phyloP scores from a whole-genome alignment of 2,888 invertebrate genomes.

The Chloromyia formosa region DNA sequence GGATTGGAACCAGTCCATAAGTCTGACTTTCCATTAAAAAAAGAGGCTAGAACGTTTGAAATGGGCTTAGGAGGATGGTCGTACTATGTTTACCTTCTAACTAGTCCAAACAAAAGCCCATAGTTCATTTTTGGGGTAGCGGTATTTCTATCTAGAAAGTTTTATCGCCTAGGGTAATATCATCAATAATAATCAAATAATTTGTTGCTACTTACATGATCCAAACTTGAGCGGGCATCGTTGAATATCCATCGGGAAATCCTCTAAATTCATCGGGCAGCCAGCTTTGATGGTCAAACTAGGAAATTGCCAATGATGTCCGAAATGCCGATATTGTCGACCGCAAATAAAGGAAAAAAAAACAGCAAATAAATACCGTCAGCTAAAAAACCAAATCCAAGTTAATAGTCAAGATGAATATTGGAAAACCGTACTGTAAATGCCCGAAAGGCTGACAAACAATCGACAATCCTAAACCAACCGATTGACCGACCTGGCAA shows the following conservation, averaged over 20 bases:
- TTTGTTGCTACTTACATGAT: slow-evolving; percentile 77
- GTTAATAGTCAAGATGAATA: slow-evolving; percentile 20
- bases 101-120: no score
- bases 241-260: slow-evolving; percentile 88
- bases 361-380: neutral
- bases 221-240: slow-evolving; percentile 81
- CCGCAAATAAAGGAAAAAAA: slow-evolving; percentile 53
- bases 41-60: no score
- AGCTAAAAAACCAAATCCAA: slow-evolving; percentile 6
- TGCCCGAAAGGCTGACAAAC: neutral
- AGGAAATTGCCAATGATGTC: no score
- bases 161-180: no score
- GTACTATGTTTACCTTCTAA: no score
- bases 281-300: slow-evolving; percentile 85
- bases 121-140: no score
- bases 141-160: no score
- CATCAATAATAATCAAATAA: no score
- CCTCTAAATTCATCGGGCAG: slow-evolving; percentile 85
- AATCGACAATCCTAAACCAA: neutral
- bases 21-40: no score
- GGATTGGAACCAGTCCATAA: no score
- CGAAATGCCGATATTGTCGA: slow-evolving; percentile 46
- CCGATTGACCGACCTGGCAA: slow-evolving; percentile 22
- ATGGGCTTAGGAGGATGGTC: no score
- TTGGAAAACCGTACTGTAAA: neutral